phyloP scores from a whole-genome alignment of 2,888 invertebrate species.

The Podotricha telesiphe region DNA sequence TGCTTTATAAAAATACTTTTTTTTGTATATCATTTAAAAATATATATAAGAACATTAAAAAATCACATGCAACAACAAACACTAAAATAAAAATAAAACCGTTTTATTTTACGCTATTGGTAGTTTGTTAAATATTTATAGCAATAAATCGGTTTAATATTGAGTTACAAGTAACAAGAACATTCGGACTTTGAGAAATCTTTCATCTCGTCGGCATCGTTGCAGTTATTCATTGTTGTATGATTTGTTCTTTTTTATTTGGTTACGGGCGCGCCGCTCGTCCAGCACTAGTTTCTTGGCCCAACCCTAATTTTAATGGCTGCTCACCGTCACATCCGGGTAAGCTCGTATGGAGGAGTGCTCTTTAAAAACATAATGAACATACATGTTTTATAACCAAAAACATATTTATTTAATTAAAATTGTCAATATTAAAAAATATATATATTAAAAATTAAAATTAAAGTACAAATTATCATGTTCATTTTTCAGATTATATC shows the following conservation, averaged over 20 bases:
- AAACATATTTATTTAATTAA: neutral
- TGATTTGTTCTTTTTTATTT: slow-evolving; percentile 65
- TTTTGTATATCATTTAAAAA: slow-evolving; percentile 5
- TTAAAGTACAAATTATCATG: neutral
- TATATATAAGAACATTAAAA: neutral
- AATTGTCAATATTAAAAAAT: neutral
- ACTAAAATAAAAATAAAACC: slow-evolving; percentile 7
- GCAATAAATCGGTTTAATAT: slow-evolving; percentile 65
- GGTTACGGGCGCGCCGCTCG: slow-evolving; percentile 67
- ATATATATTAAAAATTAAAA: neutral
- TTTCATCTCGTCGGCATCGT: slow-evolving; percentile 77
- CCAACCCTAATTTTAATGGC: slow-evolving; percentile 85
- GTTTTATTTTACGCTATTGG: slow-evolving; percentile 26
- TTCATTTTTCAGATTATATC: neutral
- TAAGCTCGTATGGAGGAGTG: slow-evolving; percentile 66
- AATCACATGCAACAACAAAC: neutral
- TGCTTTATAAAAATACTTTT: slow-evolving; percentile 44
- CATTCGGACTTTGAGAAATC: slow-evolving; percentile 76
- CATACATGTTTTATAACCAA: neutral
- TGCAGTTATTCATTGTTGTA: slow-evolving; percentile 72
- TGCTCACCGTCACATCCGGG: slow-evolving; percentile 78
- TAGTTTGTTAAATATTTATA: slow-evolving; percentile 36
- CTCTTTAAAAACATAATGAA: neutral
- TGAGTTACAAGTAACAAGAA: slow-evolving; percentile 76
- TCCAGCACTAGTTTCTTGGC: slow-evolving; percentile 79